A percentile compares a stretch with the other conserved stretches of the same genome.
Conservation (phyloP, 2,888 invertebrate species). For the Perithous albicinctus region DNA sequence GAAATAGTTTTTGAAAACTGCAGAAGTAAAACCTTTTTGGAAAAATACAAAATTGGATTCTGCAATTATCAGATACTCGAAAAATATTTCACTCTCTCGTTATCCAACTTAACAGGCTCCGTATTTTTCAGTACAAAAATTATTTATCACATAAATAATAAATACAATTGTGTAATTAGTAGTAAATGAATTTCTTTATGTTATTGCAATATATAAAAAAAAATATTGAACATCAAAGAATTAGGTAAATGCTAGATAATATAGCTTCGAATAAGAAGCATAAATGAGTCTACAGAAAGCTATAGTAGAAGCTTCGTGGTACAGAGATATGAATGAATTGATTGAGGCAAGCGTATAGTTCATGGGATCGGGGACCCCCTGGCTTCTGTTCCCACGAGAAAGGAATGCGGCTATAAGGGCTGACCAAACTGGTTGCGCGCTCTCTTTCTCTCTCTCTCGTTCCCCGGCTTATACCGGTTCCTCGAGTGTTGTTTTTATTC, state of each 20-base stretch:
- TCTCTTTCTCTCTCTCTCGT: too few relatives aligned
- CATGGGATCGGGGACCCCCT: conserved; percentile 20
- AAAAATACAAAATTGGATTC: too few relatives aligned
- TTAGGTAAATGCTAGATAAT: neutral
- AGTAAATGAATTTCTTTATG: neutral
- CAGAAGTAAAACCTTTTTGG: too few relatives aligned
- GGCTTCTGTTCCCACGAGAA: conserved; percentile 72
- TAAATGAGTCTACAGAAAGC: neutral
- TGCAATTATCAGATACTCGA: too few relatives aligned
- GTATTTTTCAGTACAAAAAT: neutral
- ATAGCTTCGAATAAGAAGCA: neutral
- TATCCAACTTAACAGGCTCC: too few relatives aligned
- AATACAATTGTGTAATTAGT: neutral
- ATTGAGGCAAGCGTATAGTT: conserved; percentile 22
- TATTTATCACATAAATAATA: too few relatives aligned
- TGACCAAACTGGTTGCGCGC: conserved; percentile 71
- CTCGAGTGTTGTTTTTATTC: conserved; percentile 70
- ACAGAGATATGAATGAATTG: conserved; percentile 44
- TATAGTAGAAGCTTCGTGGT: neutral
- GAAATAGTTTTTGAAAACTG: too few relatives aligned
- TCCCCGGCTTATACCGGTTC: conserved; percentile 73
- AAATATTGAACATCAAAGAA: neutral
- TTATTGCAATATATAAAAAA: neutral
- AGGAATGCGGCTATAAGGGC: conserved; percentile 80
- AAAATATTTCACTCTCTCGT: too few relatives aligned